Conservation (phyloP, 2,888 invertebrate species). For the Idaea straminata region DNA sequence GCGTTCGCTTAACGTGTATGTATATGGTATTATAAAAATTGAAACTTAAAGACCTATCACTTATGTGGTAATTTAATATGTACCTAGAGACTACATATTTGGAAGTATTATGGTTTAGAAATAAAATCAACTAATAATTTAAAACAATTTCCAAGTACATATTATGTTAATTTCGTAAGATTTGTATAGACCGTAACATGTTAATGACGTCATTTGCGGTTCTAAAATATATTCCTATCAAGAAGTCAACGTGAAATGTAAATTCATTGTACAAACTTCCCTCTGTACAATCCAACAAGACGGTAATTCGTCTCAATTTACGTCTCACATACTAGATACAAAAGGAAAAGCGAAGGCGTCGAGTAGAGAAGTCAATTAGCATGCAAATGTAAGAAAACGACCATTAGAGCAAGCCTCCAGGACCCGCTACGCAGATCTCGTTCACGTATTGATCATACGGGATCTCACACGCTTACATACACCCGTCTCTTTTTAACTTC, state of each 20-base stretch:
- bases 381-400: slow-evolving; percentile 80
- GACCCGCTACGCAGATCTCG: slow-evolving; percentile 49
- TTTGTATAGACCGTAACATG: neutral
- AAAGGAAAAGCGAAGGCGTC: slow-evolving; percentile 53
- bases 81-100: neutral
- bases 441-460: slow-evolving; percentile 72
- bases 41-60: no score
- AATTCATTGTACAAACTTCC: slow-evolving; percentile 28
- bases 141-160: neutral
- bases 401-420: slow-evolving; percentile 59
- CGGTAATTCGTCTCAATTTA: slow-evolving; percentile 62
- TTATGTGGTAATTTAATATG: no score
- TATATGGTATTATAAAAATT: no score
- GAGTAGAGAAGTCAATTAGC: slow-evolving; percentile 69
- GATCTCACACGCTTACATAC: slow-evolving; percentile 76
- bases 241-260: slow-evolving; percentile 19
- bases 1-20: no score
- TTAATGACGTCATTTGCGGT: neutral
- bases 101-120: neutral
- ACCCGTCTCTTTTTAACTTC: slow-evolving; percentile 77
- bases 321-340: slow-evolving; percentile 56
- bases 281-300: slow-evolving; percentile 37
- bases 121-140: neutral
- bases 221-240: slow-evolving; percentile 4
- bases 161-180: neutral